Evolutionary conservation across 2,797 vertebrate genomes (phyloP).

Genomic region (Dendrocincla fuliginosa): DNA sequence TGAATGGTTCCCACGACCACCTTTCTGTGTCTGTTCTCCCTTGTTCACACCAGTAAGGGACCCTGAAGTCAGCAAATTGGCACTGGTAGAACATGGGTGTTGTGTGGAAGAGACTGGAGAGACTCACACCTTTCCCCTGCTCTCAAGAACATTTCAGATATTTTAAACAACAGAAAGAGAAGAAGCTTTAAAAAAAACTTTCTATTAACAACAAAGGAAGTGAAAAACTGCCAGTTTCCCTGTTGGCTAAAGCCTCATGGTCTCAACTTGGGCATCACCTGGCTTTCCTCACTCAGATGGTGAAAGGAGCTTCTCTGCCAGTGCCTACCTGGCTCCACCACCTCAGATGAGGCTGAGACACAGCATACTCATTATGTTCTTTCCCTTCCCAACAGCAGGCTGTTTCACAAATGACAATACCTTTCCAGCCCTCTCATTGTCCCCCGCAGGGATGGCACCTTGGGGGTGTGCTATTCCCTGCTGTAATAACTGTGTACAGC

Average conservation of each 20-base stretch:
- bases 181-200: not conserved
- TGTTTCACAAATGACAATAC: conserved; percentile 67
- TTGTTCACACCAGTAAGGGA: not conserved
- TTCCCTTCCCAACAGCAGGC: conserved; percentile 34
- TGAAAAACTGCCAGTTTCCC: not conserved
- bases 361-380: not conserved
- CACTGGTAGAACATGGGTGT: not conserved
- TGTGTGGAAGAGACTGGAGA: not conserved
- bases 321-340: not conserved
- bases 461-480: conserved; percentile 81
- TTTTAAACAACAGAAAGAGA: not conserved
- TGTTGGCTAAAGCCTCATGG: fast-evolving
- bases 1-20: fast-evolving
- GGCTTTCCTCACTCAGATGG: not conserved
- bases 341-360: conserved; percentile 25
- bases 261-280: not conserved
- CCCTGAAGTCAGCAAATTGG: fast-evolving
- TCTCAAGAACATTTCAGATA: not conserved
- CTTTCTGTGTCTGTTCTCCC: not conserved
- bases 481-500: not conserved
- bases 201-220: not conserved
- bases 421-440: conserved; percentile 66
- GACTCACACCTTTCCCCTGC: fast-evolving
- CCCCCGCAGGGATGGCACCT: conserved; percentile 76
- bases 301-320: not conserved